Base-by-base conservation (phyloP, 1,140 invertebrate species). In the Trichoplusia ni region DNA sequence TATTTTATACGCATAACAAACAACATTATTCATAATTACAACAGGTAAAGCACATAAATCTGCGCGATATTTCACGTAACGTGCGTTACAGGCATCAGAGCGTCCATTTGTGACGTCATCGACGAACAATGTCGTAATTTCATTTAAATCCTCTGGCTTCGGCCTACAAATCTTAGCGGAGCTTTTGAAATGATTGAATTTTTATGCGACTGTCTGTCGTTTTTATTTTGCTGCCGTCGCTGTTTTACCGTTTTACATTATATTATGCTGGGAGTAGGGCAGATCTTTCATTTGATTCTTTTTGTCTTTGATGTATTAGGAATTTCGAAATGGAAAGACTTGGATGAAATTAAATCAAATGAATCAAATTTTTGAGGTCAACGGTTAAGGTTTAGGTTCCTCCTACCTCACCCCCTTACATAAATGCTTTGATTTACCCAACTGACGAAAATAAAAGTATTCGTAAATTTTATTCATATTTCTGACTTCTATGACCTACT, bases 111-210 rank as follows among this genome's bases (percentile, higher is more conserved):
- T 58, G 23, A 31, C 40, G 38, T 13, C 54, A 47, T 33, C 31
- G 37, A n/a, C n/a, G 53, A 67, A 67, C 69, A 71, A 67, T 64
- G 60, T 49, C 40, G 61, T 61, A 67, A 64, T 67, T 61, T 68
- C 47, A 67, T 71, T 67, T 59, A 67, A 64, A 63, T 58, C 58
- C 46, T 49, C 66, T 21, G 47, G 29, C 47, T 51, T 13, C 33
- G 46, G 53, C 59, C 56, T 72, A 64, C 65, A 71, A 69, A 71
- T 73, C 68, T 53, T 62, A 44, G 51, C 33, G 42, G 64, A 70
- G 71, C 71, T 77, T 71, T 74, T 58, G 68, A 69, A 74, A 71
- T 74, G 75, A 77, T 77, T 74, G 75, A 71, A 77, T 77, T 76
- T 76, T 76, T 77, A 66, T 46, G 47, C 64, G 61, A 35, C 33